Conservation (phyloP, 2,888 invertebrate genomes). For the Meteorus colon region DNA sequence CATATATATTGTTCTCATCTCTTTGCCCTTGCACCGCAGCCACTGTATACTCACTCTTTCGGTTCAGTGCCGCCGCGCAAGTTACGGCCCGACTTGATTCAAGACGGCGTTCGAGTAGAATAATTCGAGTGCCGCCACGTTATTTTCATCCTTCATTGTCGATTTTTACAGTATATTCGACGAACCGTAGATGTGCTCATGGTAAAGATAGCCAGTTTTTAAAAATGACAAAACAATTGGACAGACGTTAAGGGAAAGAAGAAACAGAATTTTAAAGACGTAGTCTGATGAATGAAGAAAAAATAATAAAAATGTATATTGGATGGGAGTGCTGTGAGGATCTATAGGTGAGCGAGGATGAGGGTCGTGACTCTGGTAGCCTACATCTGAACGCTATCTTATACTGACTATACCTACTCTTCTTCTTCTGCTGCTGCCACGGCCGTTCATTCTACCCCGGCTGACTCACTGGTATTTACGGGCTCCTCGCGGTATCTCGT, state of each 20-base stretch:
- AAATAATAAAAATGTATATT: constrained; percentile 19
- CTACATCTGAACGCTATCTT: constrained; percentile 66
- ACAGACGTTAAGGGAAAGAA: constrained; percentile 28
- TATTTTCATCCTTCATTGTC: constrained; percentile 41
- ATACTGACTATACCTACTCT: constrained; percentile 45
- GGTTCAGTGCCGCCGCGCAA: constrained; percentile 19
- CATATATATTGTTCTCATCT: constrained; percentile 23
- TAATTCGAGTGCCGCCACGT: constrained; percentile 43
- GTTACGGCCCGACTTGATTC: constrained; percentile 16
- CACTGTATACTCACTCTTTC: constrained; percentile 13
- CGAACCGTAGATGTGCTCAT: background rate
- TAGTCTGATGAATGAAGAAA: background rate
- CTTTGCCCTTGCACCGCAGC: constrained; percentile 16
- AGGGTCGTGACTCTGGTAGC: constrained; percentile 71
- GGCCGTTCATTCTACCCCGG: constrained; percentile 47
- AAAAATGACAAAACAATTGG: background rate
- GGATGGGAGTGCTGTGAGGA: constrained; percentile 5
- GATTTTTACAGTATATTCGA: constrained; percentile 17
- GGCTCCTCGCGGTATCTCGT: constrained; percentile 53
- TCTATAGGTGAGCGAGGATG: constrained; percentile 51
- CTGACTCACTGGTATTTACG: constrained; percentile 61
- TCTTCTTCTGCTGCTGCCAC: constrained; percentile 53
- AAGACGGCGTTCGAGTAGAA: constrained; percentile 32
- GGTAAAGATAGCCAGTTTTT: background rate
- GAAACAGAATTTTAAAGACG: constrained; percentile 25